phyloP scores from a whole-genome alignment of 2,888 invertebrate species.

The Stictocephala bisonia region DNA sequence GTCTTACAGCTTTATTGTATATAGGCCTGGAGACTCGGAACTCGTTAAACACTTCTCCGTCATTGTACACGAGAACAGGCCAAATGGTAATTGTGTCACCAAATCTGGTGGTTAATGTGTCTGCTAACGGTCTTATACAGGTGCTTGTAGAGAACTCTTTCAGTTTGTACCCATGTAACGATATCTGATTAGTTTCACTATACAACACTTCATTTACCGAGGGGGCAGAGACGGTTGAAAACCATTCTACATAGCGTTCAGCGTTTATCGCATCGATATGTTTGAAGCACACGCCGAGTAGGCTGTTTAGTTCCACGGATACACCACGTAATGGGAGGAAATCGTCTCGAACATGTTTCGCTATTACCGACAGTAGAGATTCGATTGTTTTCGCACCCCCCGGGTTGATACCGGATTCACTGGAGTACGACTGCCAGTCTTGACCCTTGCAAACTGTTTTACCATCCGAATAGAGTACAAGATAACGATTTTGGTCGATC shows the following conservation, averaged over 20 bases:
- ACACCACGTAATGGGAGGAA: background rate
- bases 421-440: background rate
- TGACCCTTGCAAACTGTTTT: too few relatives aligned
- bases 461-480: background rate
- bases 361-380: background rate
- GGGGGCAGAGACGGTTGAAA: background rate
- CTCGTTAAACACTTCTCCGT: background rate
- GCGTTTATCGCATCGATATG: background rate
- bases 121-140: background rate
- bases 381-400: background rate
- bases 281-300: background rate
- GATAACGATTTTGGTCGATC: background rate
- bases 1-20: background rate
- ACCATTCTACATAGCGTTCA: background rate
- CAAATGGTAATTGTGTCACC: background rate
- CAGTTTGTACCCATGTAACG: background rate
- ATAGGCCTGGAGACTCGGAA: background rate
- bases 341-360: background rate
- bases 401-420: background rate
- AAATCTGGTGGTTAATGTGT: background rate
- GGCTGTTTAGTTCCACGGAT: background rate
- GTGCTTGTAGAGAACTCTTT: background rate
- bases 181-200: background rate
- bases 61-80: background rate
- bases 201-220: background rate